phyloP scores from a whole-genome alignment of 2,113 vertebrate genomes.

The Reinhardtius hippoglossoides region DNA sequence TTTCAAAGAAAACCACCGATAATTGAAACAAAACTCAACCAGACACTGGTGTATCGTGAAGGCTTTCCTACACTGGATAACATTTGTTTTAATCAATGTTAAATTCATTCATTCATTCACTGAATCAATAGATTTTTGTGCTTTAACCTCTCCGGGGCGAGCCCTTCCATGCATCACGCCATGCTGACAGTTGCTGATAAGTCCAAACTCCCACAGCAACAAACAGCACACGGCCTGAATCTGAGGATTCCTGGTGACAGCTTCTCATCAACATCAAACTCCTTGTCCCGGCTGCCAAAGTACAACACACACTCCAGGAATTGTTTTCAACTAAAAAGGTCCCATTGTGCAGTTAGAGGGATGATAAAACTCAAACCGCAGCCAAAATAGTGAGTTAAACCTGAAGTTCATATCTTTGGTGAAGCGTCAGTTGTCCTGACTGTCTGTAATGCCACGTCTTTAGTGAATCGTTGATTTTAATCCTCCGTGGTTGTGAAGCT shows the following conservation, averaged over 20 bases:
- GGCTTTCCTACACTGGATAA: no score
- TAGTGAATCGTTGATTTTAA: background rate
- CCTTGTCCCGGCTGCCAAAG: conserved; percentile 31
- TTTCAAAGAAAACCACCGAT: background rate
- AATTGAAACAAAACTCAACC: background rate
- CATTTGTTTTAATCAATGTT: no score
- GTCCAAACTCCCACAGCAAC: conserved; percentile 41
- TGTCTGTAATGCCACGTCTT: no score
- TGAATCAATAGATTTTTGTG: background rate
- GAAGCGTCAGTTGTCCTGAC: background rate
- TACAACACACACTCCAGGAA: conserved; percentile 43
- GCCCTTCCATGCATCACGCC: conserved; percentile 28
- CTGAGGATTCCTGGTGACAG: conserved; percentile 63
- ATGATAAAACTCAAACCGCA: background rate
- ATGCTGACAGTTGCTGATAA: conserved; percentile 68
- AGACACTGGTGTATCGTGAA: no score
- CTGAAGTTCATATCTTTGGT: background rate
- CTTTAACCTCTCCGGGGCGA: background rate
- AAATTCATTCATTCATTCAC: rapidly evolving
- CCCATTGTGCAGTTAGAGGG: background rate
- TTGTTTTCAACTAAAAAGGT: conserved; percentile 43
- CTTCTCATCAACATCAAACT: conserved; percentile 57
- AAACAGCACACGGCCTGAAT: conserved; percentile 40
- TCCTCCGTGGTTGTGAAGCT: background rate
- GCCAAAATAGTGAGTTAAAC: background rate